Conservation (phyloP, 1,140 invertebrate species). For the Pogonomyrmex barbatus region DNA sequence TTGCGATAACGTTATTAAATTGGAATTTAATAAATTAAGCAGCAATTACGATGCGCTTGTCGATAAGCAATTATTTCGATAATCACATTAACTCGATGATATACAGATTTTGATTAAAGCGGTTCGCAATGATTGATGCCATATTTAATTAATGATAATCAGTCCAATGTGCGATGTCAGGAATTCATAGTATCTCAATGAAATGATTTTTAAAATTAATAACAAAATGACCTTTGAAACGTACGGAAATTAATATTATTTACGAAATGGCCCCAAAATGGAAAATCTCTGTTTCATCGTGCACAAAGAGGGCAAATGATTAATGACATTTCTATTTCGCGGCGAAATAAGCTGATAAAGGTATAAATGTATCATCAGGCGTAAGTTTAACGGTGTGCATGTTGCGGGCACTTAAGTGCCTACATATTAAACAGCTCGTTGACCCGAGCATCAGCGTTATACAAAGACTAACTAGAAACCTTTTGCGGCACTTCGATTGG, state of each 20-base stretch:
- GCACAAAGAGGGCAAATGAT: not conserved
- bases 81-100: slow-evolving; percentile 25
- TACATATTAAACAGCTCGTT: slow-evolving; percentile 61
- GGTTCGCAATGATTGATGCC: not conserved
- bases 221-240: not conserved
- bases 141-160: slow-evolving; percentile 44
- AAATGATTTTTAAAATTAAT: slow-evolving; percentile 25
- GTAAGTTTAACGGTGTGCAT: slow-evolving; percentile 52
- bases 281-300: slow-evolving; percentile 4
- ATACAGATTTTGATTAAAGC: slow-evolving; percentile 23
- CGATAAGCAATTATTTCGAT: slow-evolving; percentile 32
- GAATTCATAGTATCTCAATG: not conserved
- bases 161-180: not conserved
- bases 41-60: slow-evolving; percentile 28
- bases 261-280: not conserved
- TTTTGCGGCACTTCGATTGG: slow-evolving; percentile 56
- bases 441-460: slow-evolving; percentile 45
- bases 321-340: slow-evolving; percentile 26
- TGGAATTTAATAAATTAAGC: slow-evolving; percentile 30
- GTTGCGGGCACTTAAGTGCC: slow-evolving; percentile 37
- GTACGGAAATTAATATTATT: slow-evolving; percentile 6
- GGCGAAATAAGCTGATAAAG: slow-evolving; percentile 28
- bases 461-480: slow-evolving; percentile 54
- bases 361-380: slow-evolving; percentile 30
- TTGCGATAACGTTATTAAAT: slow-evolving; percentile 24